Base-by-base conservation (phyloP, 1,140 invertebrate genomes). In the Aporrectodea caliginosa region DNA sequence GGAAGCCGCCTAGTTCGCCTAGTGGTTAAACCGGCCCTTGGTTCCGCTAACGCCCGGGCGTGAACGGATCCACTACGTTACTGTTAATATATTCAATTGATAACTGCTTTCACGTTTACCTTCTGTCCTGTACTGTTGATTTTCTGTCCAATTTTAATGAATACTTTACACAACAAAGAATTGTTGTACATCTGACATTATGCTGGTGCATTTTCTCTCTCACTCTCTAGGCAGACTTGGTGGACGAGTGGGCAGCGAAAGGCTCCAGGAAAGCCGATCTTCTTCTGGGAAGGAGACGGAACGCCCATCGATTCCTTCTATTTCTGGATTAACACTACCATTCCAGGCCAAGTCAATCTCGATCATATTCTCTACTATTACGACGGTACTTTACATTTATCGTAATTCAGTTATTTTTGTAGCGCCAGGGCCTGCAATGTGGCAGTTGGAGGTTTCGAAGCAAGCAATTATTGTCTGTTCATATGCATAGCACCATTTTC, bases 201-300 rank as follows among this genome's bases (percentile, higher is more conserved):
- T n/a, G n/a, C n/a, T n/a, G n/a, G n/a, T n/a, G n/a, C n/a, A n/a
- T n/a, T n/a, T n/a, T n/a, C n/a, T n/a, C n/a, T n/a, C n/a, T n/a
- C n/a, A n/a, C n/a, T n/a, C n/a, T n/a, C n/a, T 35, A 75, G 34
- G 16, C 12, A n/a, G 34, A 75, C 33, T 16, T 75, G 73, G 73
- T 75, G 73, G 73, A 31, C 73, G 27, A 75, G 73, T 75, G 73
- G 73, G 12, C 30, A 31, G 34, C 16, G 73, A 16, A n/a, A 30
- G 27, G 34, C 12, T 31, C 2, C 30, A 31, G 73, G 33, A 29
- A 31, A 22, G 31, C 22, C 12, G 27, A 31, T 16, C 14, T 75
- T 75, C 34, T 75, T 30, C 33, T 75, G 73, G 73, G 73, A 75
- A 31, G 73, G 73, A 33, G 73, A 75, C 33, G 73, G 73, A 27